Evolutionary conservation across 2,113 vertebrate species (phyloP), one percentile per base, ranked within the genome.

Genomic region (Synodontis membranacea): DNA sequence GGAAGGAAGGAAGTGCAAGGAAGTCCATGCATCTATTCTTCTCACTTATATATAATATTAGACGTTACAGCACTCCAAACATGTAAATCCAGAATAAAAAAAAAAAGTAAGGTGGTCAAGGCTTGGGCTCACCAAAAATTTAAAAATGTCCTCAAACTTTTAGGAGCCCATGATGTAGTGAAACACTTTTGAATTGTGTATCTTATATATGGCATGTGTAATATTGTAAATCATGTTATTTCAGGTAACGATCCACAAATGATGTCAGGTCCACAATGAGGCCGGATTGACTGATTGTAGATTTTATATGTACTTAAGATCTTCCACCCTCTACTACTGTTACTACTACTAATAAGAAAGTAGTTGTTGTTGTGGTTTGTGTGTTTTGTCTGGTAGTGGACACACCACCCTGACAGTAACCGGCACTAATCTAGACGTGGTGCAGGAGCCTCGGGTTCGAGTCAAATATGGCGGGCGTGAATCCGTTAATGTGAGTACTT

Each of bases 401-500:
- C 94, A 98, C 94, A 99, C 98, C 0, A 96, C 97, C 3, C 92
- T 99, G 93, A 97, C 95, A 0, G 87, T 99, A 93, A 97, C 95
- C 0, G 98, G 98, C 88, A 97, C 97, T 92, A 98, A 99, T 87
- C 94, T 99, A 92, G 98, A 99, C 28, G 95, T 98, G 91, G 96
- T 99, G 86, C 98, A 99, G 91, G 97, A 99, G 91, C 98, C 98
- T 0, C 92, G 96, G 93, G 95, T 99, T 89, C 95, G 98, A 1
- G 95, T 98, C 91, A 98, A 97, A 92, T 95, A 97, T 83, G 96
- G 96, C 0, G 96, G 97, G 83, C 96, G 95, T 44, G 98, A 99
- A 91, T 97, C 97, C 11, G 95, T 98, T 91, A 98, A 99, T 0
- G 98, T 99, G 92, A 97, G 98, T 96, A 88, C 23, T 15, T 7